Evolutionary conservation across 53 echinoderm and acorn worm genomes (phyloP), one percentile per base, ranked within the genome.

Genomic region (Patiria pectinifera): DNA sequence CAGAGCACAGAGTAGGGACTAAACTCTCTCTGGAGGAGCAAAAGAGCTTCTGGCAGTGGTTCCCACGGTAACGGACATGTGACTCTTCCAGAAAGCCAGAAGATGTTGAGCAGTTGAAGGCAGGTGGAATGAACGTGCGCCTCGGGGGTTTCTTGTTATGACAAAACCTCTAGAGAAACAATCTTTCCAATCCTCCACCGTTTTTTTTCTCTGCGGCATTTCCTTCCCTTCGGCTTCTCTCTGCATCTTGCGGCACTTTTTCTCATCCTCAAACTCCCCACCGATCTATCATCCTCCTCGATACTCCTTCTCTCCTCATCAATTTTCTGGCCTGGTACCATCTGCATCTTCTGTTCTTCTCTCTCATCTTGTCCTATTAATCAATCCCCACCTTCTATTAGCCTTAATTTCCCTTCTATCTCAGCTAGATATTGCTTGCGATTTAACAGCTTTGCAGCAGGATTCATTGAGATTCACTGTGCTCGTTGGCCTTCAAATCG

Each of bases 61-160:
- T 71, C 74, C 71, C 86, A 72, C 24, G 53, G 86, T 74, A 86
- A 72, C 72, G 22, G 72, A 18, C 86, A 86, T 49, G 86, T 71
- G 86, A 49, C 86, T 48, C 48, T 22, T 72, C 48, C 46, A 21
- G 74, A 45, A 71, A 48, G 62, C 11, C 16, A 71, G 72, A n/a
- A 74, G 26, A 74, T 72, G 74, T 49, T 22, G 74, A 47, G 71
- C 71, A 48, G 46, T 21, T 13, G 71, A 86, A 53, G 86, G 71
- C 86, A 86, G 86, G 86, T 86, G 86, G 47, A 86, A 71, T 74
- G 86, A 86, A 45, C 8, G 86, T 48, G 74, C 12, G 86, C 86
- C 86, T 23, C 70, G 44, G 49, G 86, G 22, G 48, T 72, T 71
- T 86, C 74, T 86, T 86, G 86, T 86, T 86, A 86, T 86, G 86